phyloP scores from a whole-genome alignment of 2,113 vertebrate species.

The Heteronetta atricapilla region DNA sequence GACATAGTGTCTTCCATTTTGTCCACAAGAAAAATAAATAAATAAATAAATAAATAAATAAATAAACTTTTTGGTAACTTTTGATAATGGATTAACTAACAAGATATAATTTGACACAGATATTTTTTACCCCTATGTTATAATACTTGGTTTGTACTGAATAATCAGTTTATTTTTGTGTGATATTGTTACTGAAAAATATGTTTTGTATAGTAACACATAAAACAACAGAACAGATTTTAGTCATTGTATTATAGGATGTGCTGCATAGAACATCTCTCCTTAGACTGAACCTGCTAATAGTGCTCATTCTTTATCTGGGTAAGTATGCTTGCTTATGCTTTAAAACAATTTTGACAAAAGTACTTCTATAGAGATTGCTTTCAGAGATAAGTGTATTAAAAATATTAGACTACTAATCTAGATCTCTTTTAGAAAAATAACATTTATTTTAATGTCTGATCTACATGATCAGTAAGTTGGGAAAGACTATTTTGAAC shows the following conservation, averaged over 20 bases:
- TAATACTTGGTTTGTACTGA: not conserved
- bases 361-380: not conserved
- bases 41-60: too few species aligned
- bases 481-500: not conserved
- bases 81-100: not conserved
- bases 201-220: not conserved
- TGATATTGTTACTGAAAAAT: not conserved
- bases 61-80: not conserved
- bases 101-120: not conserved
- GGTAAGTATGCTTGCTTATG: not conserved
- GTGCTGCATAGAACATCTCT: not conserved
- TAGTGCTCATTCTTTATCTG: not conserved
- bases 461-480: not conserved
- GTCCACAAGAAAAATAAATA: not conserved
- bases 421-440: not conserved
- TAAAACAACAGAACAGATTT: not conserved
- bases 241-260: not conserved
- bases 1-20: not conserved
- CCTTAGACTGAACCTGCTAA: not conserved
- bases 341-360: not conserved
- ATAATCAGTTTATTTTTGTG: not conserved
- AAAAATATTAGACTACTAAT: not conserved
- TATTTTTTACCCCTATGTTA: not conserved
- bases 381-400: not conserved
- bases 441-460: not conserved